phyloP scores from a whole-genome alignment of 1,140 invertebrate genomes.

The Andrena cerasifolii region DNA sequence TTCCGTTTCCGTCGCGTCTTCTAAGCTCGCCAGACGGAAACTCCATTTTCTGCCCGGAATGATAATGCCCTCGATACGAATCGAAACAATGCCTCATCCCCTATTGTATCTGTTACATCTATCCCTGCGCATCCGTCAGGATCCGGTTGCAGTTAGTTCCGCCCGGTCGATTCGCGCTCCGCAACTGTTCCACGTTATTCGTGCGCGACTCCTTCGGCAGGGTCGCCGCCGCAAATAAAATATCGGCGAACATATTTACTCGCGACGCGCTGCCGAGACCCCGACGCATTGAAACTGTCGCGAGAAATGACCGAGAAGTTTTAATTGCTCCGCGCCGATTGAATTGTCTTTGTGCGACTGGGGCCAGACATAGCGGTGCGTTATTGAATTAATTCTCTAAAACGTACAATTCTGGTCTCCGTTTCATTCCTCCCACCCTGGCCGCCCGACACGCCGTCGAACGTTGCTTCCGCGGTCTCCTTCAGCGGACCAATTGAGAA shows the following conservation, averaged over 20 bases:
- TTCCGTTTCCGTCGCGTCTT: slow-evolving; percentile 4
- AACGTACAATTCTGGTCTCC: neutral
- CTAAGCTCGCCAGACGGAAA: slow-evolving; percentile 9
- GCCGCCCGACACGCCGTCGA: no score
- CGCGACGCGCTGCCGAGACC: neutral
- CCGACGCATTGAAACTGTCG: neutral
- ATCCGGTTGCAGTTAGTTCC: slow-evolving; percentile 23
- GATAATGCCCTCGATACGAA: slow-evolving; percentile 1
- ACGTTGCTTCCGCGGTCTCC: neutral
- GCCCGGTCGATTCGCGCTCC: neutral
- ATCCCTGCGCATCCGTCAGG: neutral
- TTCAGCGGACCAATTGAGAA: neutral
- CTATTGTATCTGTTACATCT: neutral
- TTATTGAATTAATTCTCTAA: slow-evolving; percentile 7
- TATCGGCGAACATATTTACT: neutral
- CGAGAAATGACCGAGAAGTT: slow-evolving; percentile 11
- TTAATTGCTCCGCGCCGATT: slow-evolving; percentile 31
- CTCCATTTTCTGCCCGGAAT: slow-evolving; percentile 12
- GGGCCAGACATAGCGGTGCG: neutral
- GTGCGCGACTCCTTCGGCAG: no score
- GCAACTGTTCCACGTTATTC: neutral
- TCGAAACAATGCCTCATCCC: neutral
- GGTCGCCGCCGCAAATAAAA: no score
- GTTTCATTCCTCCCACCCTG: neutral
- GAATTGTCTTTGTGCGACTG: slow-evolving; percentile 1